Conservation (phyloP, 2,888 invertebrate genomes). For the Chromoteleia sp. region DNA sequence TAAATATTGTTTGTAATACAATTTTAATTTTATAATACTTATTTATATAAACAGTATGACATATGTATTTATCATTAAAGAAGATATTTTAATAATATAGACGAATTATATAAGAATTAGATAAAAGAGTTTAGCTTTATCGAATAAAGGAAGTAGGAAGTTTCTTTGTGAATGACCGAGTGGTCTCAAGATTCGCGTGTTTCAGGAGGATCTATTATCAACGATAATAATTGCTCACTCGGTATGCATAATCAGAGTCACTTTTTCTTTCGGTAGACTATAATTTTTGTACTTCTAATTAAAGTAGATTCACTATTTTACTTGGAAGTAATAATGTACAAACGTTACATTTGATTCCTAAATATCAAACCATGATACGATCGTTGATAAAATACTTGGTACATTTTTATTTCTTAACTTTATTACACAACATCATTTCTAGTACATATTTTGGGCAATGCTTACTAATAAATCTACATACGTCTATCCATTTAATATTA, state of each 20-base stretch:
- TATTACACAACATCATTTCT: background rate
- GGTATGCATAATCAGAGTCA: slow-evolving; percentile 56
- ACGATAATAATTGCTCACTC: slow-evolving; percentile 51
- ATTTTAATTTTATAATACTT: slow-evolving; percentile 1
- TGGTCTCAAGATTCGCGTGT: slow-evolving; percentile 56
- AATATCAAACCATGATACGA: slow-evolving; percentile 23
- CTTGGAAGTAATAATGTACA: slow-evolving; percentile 24
- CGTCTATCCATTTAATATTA: too few species aligned
- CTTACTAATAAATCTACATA: too few species aligned
- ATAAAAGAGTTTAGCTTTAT: slow-evolving; percentile 49
- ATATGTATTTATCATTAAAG: background rate
- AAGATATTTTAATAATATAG: slow-evolving; percentile 17
- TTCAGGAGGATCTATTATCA: slow-evolving; percentile 56
- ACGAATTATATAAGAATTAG: slow-evolving; percentile 56
- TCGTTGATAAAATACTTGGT: background rate
- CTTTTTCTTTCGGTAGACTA: slow-evolving; percentile 55
- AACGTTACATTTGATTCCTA: slow-evolving; percentile 9
- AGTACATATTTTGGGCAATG: too few species aligned
- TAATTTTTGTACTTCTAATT: slow-evolving; percentile 42
- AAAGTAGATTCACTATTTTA: slow-evolving; percentile 25
- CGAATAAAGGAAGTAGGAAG: slow-evolving; percentile 64
- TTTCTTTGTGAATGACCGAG: slow-evolving; percentile 58
- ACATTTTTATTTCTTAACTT: background rate
- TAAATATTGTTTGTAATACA: too few species aligned
- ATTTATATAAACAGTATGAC: background rate